These are phyloP conservation scores for Colaptes auratus DNA, from an alignment of 2,113 vertebrate species.

Conservation along the genomic window DNA sequence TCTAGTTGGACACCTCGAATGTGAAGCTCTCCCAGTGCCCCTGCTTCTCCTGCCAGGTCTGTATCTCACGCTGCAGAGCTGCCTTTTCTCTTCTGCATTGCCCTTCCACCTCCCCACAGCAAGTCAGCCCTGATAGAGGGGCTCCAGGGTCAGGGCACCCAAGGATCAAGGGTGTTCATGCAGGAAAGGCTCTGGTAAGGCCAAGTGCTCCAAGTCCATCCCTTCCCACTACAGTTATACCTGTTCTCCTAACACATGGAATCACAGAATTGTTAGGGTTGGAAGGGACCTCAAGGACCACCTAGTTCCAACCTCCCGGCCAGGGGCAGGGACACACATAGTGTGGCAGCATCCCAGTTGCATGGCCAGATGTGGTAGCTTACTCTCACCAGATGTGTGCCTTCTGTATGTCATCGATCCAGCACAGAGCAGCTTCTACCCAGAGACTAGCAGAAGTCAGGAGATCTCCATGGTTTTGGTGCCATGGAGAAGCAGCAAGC, in stretches of 20 bases:
- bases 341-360: background rate
- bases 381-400: background rate
- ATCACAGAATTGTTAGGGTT: too few species aligned
- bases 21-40: background rate
- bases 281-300: too few species aligned
- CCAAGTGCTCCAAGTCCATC: background rate
- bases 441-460: background rate
- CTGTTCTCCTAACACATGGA: rapidly evolving
- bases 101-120: background rate
- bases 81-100: background rate
- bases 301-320: too few species aligned
- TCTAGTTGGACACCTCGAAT: background rate
- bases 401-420: background rate
- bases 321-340: too few species aligned
- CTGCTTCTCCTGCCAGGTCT: background rate
- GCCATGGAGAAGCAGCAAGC: background rate
- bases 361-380: background rate
- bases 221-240: background rate
- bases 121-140: background rate
- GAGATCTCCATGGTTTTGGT: background rate
- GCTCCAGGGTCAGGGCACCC: background rate
- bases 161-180: background rate
- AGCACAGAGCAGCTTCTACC: background rate
- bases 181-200: background rate
- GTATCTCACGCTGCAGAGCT: background rate